These are phyloP conservation scores for Ibidorhyncha struthersii DNA, from an alignment of 2,113 vertebrate genomes.

Conservation along the genomic window DNA sequence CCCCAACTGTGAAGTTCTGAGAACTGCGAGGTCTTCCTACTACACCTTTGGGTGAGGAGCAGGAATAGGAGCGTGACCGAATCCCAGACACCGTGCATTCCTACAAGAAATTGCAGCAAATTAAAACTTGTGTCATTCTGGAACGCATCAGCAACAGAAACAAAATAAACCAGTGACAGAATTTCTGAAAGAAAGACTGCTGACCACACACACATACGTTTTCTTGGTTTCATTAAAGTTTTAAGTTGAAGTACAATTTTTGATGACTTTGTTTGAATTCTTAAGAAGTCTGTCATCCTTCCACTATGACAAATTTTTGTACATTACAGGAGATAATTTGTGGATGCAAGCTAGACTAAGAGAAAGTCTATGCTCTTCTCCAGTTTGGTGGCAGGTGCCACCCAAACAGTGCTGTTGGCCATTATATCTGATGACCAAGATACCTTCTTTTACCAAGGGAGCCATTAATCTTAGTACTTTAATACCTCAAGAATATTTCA, in stretches of 20 bases:
- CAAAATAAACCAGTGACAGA: background rate
- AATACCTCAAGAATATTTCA: background rate
- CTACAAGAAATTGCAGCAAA: constrained; percentile 69
- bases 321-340: background rate
- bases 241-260: background rate
- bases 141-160: background rate
- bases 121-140: background rate
- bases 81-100: constrained; percentile 76
- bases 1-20: constrained; percentile 69
- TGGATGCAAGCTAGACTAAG: background rate
- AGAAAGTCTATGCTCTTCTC: background rate
- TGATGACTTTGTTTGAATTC: background rate
- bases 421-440: background rate
- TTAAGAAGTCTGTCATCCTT: background rate
- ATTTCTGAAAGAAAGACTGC: background rate
- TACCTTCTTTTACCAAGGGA: background rate
- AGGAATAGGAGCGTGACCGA: constrained; percentile 93
- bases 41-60: constrained; percentile 88
- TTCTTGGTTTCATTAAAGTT: background rate
- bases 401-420: background rate
- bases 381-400: rapidly evolving
- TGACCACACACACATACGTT: rapidly evolving
- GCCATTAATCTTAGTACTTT: background rate
- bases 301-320: background rate
- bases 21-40: constrained; percentile 72